Evolutionary conservation across 2,888 invertebrate genomes (phyloP).

Genomic region (Gasteruption jaculator): DNA sequence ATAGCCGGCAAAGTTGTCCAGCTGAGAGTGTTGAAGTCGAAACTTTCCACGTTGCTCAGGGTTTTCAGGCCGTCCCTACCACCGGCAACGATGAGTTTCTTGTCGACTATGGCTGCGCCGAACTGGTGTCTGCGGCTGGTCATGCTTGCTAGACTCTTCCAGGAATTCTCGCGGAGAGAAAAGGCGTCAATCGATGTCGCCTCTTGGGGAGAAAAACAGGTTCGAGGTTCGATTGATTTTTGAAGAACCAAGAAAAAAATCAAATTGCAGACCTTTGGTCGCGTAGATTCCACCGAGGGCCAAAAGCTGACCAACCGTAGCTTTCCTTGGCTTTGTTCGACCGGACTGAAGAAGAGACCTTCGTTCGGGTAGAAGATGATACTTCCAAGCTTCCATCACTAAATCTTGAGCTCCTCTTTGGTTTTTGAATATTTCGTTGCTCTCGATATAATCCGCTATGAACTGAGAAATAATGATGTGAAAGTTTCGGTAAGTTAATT

Average conservation of each 20-base stretch:
- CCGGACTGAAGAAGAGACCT: conserved; percentile 72
- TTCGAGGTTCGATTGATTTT: too few relatives aligned
- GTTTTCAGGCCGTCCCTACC: conserved; percentile 93
- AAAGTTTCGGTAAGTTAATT: background rate
- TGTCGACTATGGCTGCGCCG: conserved; percentile 81
- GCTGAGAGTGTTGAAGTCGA: conserved; percentile 73
- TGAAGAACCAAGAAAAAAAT: conserved; percentile 8
- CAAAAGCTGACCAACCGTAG: conserved; percentile 82
- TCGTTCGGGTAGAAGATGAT: conserved; percentile 86
- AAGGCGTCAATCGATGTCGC: conserved; percentile 89
- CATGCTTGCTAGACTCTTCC: conserved; percentile 75
- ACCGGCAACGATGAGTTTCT: conserved; percentile 82
- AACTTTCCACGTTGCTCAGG: conserved; percentile 87
- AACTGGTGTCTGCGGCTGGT: conserved; percentile 81
- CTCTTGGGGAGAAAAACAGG: conserved; percentile 60
- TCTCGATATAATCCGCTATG: conserved; percentile 83
- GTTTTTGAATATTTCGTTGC: conserved; percentile 58
- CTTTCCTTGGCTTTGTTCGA: conserved; percentile 83
- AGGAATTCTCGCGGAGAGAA: conserved; percentile 73
- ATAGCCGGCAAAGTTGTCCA: conserved; percentile 84
- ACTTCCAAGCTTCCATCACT: conserved; percentile 91
- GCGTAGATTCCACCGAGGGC: conserved; percentile 93
- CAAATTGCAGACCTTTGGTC: conserved; percentile 66
- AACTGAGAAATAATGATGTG: conserved; percentile 67
- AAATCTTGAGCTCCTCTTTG: conserved; percentile 75